These are phyloP conservation scores for Parnassius mnemosyne DNA, from an alignment of 2,888 invertebrate species.

Conservation along the genomic window DNA sequence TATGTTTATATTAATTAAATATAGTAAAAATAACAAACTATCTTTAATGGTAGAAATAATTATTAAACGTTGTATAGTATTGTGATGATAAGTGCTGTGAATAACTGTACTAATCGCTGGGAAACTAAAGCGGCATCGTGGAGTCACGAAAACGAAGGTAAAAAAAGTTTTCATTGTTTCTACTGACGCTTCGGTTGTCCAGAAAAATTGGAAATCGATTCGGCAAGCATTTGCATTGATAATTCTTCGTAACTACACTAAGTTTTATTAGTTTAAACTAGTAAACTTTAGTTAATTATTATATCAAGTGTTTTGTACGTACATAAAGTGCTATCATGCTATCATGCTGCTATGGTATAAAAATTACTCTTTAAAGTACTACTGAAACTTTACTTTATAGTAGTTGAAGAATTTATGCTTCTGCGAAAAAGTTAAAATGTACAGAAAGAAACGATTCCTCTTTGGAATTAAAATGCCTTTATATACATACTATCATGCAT, in stretches of 20 bases:
- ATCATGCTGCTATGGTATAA: no score
- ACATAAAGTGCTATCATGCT: no score
- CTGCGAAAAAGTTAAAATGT: no score
- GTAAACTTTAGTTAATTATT: constrained; percentile 7
- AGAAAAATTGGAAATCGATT: constrained; percentile 55
- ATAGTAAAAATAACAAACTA: constrained; percentile 50
- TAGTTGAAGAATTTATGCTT: no score
- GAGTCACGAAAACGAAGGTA: constrained; percentile 82
- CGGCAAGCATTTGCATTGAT: constrained; percentile 25
- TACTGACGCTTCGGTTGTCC: constrained; percentile 50
- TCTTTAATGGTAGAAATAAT: constrained; percentile 67
- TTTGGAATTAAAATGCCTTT: no score
- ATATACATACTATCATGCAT: no score
- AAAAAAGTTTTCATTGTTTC: constrained; percentile 70
- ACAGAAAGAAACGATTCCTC: no score
- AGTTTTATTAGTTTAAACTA: neutral
- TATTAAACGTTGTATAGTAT: constrained; percentile 62
- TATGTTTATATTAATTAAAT: constrained; percentile 54
- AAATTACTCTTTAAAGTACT: no score
- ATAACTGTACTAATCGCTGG: constrained; percentile 77
- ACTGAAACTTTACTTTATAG: no score
- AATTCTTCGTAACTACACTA: constrained; percentile 7
- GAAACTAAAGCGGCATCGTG: constrained; percentile 81
- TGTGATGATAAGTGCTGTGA: constrained; percentile 81
- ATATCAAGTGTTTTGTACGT: neutral